Percentiles rank a stretch among this genome's conserved stretches.
These are phyloP conservation scores for Oreocharis arfaki DNA, from an alignment of 2,113 vertebrate species.

Conservation along the genomic window DNA sequence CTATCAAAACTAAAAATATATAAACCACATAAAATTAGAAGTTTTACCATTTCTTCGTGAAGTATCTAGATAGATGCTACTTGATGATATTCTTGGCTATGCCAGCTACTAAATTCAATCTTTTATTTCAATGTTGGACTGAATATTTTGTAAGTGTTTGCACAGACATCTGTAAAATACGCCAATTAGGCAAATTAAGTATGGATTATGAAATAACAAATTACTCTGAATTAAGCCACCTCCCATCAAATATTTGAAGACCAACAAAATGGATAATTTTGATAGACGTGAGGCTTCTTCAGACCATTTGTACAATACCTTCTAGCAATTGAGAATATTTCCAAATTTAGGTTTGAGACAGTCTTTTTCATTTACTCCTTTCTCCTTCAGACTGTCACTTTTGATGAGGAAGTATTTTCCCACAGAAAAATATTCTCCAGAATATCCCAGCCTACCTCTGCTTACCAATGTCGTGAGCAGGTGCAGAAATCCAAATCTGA, in stretches of 20 bases:
- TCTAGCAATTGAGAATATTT: not conserved
- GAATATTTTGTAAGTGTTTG: not conserved
- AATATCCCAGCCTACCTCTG: not conserved
- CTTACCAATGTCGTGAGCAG: not conserved
- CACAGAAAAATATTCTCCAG: not conserved
- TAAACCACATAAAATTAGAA: not conserved
- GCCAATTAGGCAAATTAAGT: not conserved
- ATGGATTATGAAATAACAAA: not conserved
- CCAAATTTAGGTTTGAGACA: not conserved
- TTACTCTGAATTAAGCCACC: not conserved
- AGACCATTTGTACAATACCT: not conserved
- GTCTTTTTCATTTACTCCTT: not conserved
- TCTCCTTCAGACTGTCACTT: constrained; percentile 1
- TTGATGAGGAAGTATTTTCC: not conserved
- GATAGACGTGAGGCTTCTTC: not conserved
- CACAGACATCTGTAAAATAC: not conserved
- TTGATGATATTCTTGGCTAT: not conserved
- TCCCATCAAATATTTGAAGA: not conserved
- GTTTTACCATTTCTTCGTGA: not conserved
- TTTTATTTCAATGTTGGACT: not conserved
- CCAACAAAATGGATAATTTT: not conserved
- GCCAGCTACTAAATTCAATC: not conserved
- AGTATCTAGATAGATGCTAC: not conserved
- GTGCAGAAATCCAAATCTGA: not conserved
- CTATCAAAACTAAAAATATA: not conserved